Percentiles rank a stretch among this genome's conserved stretches.
Conservation (phyloP, 2,888 invertebrate genomes). For the Lasioglossum pauxillum region DNA sequence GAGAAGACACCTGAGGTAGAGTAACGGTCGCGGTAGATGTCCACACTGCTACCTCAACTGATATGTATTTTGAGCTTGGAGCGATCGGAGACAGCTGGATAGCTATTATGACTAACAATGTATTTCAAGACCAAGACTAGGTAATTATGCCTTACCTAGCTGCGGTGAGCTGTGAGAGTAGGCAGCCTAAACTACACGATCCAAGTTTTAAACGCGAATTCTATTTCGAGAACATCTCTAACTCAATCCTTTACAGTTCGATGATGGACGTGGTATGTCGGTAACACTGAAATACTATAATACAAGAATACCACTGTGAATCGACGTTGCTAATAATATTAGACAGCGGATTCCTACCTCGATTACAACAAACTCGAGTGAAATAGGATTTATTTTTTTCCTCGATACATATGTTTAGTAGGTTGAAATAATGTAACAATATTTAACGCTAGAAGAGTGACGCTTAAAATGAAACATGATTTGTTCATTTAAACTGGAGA, state of each 20-base stretch:
- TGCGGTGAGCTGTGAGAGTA: neutral
- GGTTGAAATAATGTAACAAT: no score
- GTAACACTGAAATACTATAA: neutral
- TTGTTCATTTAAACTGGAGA: neutral
- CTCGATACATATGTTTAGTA: no score
- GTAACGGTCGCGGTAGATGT: neutral
- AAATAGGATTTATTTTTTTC: neutral
- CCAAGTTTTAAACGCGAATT: neutral
- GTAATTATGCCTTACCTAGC: conserved; percentile 1
- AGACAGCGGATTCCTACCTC: neutral
- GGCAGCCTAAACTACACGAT: neutral
- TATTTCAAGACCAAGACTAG: neutral
- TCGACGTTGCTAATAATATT: neutral
- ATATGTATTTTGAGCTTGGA: neutral
- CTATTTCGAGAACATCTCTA: neutral
- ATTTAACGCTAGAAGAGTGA: no score
- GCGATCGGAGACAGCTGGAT: neutral
- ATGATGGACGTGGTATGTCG: neutral
- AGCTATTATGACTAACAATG: neutral
- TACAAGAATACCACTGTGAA: neutral
- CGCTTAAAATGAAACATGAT: neutral
- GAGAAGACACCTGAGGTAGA: neutral
- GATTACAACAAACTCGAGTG: neutral
- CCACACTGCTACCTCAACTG: neutral
- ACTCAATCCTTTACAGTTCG: neutral